Evolutionary conservation across 2,113 vertebrate species (phyloP).

Genomic region (Clarias batrachus): DNA sequence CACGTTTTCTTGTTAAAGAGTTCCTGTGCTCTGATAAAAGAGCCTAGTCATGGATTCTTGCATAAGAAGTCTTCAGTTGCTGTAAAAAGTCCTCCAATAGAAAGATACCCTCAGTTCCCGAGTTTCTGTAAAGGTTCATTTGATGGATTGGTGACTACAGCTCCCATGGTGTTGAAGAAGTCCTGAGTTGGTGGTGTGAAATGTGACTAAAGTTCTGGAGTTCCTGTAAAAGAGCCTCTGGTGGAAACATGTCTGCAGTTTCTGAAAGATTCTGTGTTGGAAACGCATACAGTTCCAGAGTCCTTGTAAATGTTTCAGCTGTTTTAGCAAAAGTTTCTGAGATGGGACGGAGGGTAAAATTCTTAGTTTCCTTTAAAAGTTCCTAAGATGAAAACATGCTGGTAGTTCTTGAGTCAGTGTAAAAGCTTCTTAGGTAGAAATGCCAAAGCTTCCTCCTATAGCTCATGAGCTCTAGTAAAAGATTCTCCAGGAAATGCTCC

Average conservation of each 20-base stretch:
- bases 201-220: neutral
- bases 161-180: too few relatives aligned
- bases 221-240: neutral
- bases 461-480: neutral
- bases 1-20: too few relatives aligned
- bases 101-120: neutral
- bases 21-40: too few relatives aligned
- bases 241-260: neutral
- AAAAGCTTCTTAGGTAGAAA: neutral
- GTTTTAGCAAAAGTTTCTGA: neutral
- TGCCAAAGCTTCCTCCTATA: neutral
- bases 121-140: neutral
- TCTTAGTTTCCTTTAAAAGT: neutral
- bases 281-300: neutral
- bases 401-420: neutral
- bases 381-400: neutral
- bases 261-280: neutral
- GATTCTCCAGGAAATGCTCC: neutral
- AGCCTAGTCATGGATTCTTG: too few relatives aligned
- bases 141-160: neutral
- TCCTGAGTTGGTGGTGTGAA: neutral
- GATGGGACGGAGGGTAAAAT: neutral
- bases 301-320: neutral
- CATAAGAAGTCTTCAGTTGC: too few relatives aligned
- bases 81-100: too few relatives aligned